These are phyloP conservation scores for Coilia nasus DNA, from an alignment of 2,797 vertebrate species.

Conservation along the genomic window DNA sequence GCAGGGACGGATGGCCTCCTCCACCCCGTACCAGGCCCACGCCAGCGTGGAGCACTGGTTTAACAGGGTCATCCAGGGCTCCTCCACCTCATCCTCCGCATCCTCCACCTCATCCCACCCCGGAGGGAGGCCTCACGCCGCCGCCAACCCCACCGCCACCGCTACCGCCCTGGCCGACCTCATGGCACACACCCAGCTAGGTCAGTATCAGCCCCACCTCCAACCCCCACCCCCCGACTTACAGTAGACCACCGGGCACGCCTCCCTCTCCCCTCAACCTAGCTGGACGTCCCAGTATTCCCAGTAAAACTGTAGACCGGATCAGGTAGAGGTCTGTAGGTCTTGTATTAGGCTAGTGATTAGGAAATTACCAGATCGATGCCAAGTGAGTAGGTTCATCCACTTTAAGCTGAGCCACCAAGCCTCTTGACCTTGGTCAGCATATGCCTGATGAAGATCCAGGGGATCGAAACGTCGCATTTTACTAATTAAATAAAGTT, in stretches of 20 bases:
- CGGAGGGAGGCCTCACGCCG: slow-evolving; percentile 85
- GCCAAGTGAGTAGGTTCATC: no score
- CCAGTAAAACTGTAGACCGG: no score
- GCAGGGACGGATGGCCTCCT: slow-evolving; percentile 85
- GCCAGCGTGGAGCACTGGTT: slow-evolving; percentile 92
- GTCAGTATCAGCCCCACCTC: slow-evolving; percentile 77
- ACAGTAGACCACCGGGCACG: background rate
- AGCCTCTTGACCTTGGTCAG: no score
- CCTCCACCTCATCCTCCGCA: slow-evolving; percentile 96
- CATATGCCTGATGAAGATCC: no score
- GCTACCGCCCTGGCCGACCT: slow-evolving; percentile 85
- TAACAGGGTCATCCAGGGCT: slow-evolving; percentile 92
- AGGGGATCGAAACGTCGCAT: no score
- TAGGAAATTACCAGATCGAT: no score
- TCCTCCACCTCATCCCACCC: slow-evolving; percentile 97
- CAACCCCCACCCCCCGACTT: background rate
- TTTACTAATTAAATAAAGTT: no score
- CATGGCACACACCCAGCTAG: slow-evolving; percentile 89
- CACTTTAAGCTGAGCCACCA: no score
- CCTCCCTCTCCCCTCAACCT: background rate
- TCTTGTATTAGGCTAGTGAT: no score
- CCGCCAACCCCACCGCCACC: slow-evolving; percentile 70
- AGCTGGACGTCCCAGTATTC: background rate
- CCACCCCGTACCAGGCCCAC: slow-evolving; percentile 87
- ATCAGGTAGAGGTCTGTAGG: no score